Conservation (phyloP, 2,797 vertebrate genomes). For the Leptatherina wallacei region DNA sequence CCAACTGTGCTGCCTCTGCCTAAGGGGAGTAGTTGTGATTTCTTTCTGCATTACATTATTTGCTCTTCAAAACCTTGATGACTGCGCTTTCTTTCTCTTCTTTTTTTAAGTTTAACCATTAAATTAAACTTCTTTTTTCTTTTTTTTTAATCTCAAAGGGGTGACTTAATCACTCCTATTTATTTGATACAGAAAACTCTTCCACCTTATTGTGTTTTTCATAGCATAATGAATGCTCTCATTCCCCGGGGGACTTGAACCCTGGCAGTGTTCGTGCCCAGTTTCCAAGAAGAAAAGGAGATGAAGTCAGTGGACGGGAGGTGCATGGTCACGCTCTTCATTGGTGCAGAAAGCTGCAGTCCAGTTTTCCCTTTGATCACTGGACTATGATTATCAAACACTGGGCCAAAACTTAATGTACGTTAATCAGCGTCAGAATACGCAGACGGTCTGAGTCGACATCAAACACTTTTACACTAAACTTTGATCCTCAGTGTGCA, state of each 20-base stretch:
- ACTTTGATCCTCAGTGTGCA: constrained; percentile 60
- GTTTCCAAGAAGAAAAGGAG: background rate
- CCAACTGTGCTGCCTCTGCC: constrained; percentile 41
- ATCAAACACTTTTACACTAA: constrained; percentile 51
- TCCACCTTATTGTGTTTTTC: background rate
- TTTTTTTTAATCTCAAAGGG: background rate
- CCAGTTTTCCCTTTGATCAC: constrained; percentile 50
- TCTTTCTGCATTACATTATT: constrained; percentile 19
- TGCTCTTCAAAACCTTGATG: constrained; percentile 22
- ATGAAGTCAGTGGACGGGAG: constrained; percentile 7
- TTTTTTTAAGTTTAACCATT: constrained; percentile 5
- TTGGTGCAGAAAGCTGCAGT: constrained; percentile 16
- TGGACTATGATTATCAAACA: constrained; percentile 39
- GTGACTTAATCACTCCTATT: constrained; percentile 1
- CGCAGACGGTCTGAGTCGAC: constrained; percentile 21
- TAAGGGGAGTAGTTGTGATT: constrained; percentile 29
- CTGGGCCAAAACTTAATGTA: constrained; percentile 8
- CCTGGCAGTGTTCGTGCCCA: background rate
- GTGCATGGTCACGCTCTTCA: constrained; percentile 1
- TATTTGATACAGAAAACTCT: background rate
- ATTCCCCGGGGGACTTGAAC: background rate
- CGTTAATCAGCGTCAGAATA: constrained; percentile 48
- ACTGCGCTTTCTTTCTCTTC: background rate
- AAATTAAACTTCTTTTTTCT: background rate
- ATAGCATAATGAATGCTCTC: background rate